Evolutionary conservation across 64 coral and sea anemone species (phyloP).

Genomic region (Acropora tenuis): DNA sequence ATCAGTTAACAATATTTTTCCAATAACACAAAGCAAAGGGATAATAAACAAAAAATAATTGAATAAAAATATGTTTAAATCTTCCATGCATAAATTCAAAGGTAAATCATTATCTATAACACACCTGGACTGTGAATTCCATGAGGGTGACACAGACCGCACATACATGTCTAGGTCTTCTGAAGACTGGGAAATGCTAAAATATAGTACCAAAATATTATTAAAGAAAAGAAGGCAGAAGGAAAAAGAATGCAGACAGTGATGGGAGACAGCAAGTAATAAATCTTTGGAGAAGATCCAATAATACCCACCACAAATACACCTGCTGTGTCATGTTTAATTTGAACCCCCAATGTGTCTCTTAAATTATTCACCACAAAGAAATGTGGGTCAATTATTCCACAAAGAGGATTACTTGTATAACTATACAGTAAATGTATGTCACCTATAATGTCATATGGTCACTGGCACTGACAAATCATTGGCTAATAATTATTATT

Average conservation of each 20-base stretch:
- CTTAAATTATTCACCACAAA: slow-evolving; percentile 19
- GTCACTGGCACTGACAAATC: too few relatives aligned
- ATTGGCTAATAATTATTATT: too few relatives aligned
- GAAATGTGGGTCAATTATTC: not conserved
- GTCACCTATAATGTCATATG: too few relatives aligned
- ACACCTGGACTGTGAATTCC: slow-evolving; percentile 39
- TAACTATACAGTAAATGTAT: not conserved
- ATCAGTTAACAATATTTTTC: not conserved
- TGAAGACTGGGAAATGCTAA: slow-evolving; percentile 34
- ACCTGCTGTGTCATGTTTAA: slow-evolving; percentile 1
- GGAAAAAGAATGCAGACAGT: not conserved
- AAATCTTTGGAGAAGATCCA: not conserved
- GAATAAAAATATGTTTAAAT: not conserved
- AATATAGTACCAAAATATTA: not conserved
- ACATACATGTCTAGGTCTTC: slow-evolving; percentile 73
- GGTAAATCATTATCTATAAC: not conserved
- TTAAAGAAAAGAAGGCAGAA: not conserved
- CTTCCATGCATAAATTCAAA: not conserved
- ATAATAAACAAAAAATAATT: not conserved
- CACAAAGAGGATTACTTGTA: not conserved
- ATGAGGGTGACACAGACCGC: slow-evolving; percentile 69
- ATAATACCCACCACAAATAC: slow-evolving; percentile 1
- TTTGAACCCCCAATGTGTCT: not conserved
- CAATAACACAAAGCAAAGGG: not conserved
- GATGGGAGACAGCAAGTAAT: not conserved